Percentiles rank a stretch among this genome's conserved stretches.
Conservation (phyloP, 1,140 invertebrate genomes). For the Bombus confusus region DNA sequence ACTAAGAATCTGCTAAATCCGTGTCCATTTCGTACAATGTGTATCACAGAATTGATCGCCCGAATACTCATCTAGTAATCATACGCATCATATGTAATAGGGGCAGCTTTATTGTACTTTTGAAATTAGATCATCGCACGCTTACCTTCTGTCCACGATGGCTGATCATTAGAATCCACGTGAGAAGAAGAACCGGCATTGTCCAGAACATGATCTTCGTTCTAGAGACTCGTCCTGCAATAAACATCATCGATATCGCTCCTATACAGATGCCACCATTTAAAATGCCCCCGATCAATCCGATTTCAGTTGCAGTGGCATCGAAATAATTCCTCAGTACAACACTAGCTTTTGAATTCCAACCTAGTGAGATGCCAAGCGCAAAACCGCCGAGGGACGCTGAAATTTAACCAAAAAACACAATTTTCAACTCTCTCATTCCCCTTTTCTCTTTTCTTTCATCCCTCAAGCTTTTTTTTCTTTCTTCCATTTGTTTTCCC, state of each 20-base stretch:
- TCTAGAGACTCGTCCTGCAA: slow-evolving; percentile 40
- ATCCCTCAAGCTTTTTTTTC: background rate
- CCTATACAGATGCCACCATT: slow-evolving; percentile 65
- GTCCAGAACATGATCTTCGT: slow-evolving; percentile 44
- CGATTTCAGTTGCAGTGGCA: slow-evolving; percentile 58
- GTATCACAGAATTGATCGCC: too few species aligned
- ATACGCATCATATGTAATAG: too few species aligned
- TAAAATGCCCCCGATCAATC: slow-evolving; percentile 59
- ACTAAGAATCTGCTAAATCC: too few species aligned
- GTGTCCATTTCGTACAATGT: too few species aligned
- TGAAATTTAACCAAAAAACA: slow-evolving; percentile 57
- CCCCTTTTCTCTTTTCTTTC: background rate
- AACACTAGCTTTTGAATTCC: slow-evolving; percentile 67
- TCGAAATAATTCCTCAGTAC: slow-evolving; percentile 59
- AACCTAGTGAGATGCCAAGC: slow-evolving; percentile 69
- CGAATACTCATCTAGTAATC: too few species aligned
- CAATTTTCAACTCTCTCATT: background rate
- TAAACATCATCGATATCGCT: slow-evolving; percentile 50
- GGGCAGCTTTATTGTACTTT: too few species aligned
- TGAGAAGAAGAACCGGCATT: slow-evolving; percentile 52
- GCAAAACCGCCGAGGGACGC: slow-evolving; percentile 71
- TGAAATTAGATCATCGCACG: too few species aligned
- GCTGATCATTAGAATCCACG: slow-evolving; percentile 58
- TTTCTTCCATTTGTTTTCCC: too few species aligned
- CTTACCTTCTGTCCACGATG: slow-evolving; percentile 57